Evolutionary conservation across 2,113 vertebrate species (phyloP).

Genomic region (Sigmodon hispidus): DNA sequence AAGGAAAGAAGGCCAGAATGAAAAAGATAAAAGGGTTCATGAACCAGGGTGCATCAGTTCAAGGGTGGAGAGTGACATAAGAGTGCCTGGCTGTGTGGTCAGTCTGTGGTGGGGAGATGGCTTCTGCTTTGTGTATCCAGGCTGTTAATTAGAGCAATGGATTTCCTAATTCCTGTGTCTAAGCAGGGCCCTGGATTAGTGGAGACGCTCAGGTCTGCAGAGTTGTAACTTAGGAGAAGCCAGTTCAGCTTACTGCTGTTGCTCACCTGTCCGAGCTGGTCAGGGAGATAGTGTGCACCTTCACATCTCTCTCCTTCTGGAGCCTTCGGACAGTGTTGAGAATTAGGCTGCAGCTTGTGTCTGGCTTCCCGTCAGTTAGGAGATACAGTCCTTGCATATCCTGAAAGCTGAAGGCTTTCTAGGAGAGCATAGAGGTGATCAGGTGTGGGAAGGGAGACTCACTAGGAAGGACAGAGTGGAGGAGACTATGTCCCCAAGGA

Average conservation of each 20-base stretch:
- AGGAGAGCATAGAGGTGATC: conserved; percentile 57
- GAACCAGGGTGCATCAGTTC: accelerated
- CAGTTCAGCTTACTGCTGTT: accelerated
- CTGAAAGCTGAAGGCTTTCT: conserved; percentile 86
- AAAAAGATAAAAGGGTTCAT: accelerated
- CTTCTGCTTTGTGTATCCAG: neutral
- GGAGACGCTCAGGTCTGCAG: neutral
- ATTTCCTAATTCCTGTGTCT: neutral
- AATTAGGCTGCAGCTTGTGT: conserved; percentile 87
- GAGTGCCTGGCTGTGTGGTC: accelerated
- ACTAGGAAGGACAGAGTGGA: neutral
- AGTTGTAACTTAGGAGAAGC: accelerated
- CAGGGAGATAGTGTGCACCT: conserved; percentile 88
- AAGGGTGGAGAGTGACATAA: neutral
- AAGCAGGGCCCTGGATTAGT: neutral
- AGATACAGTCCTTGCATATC: conserved; percentile 87
- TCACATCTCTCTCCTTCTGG: conserved; percentile 75
- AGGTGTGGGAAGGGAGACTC: too few relatives aligned
- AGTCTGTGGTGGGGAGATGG: neutral
- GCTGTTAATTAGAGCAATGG: neutral
- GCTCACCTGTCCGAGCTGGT: conserved; percentile 85
- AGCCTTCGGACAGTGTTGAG: conserved; percentile 82
- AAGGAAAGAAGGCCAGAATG: neutral
- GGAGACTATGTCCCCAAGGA: neutral
- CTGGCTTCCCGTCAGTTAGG: conserved; percentile 89